Base-by-base conservation (phyloP, 2,797 vertebrate species). In the Halcyon chelicuti region DNA sequence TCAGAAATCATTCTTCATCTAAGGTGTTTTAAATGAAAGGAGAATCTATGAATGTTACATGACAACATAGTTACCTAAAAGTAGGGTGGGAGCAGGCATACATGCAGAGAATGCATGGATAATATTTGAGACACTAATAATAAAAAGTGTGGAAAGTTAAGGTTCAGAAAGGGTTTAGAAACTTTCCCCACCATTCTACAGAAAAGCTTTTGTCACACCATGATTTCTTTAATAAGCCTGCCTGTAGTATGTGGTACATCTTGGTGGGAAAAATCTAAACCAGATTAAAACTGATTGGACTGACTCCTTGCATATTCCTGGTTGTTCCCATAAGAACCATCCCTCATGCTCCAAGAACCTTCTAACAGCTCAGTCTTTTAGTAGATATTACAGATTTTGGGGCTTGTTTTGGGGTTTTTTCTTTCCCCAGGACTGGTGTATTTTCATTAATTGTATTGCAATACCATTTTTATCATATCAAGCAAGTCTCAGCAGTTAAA, bases 351-450 rank as follows among this genome's bases (percentile, higher is more conserved):
- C n/a, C 29, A 67, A 68, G 65, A 71, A 68, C 13, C 6, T 40
- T 2, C 2, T 67, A 74, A 66, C 3, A 31, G 3, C 22, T 54
- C 16, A 70, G 29, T 28, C 40, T 80, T 90, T 49, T 22, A 74
- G 40, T 79, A 57, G 4, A 61, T 12, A 7, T 9, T 71, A 61
- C 7, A 42, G 23, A 77, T 54, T 71, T 9, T 2, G 4, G 7
- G 1, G 1, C 4, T 51, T 51, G 9, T 4, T 10, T 51, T 28
- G 25, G 13, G 2, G 40, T 18, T 46, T 39, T 39, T n/a, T 15
- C 7, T 20, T 28, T 15, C 3, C 18, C 33, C 21, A 10, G 7
- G 3, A 57, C 9, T 3, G 39, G 5, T n/a, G 78, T 23, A 33
- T 72, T 63, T 66, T 62, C 5, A 51, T 33, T 86, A 68, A 83